A percentile compares a stretch with the other conserved stretches of the same genome.
phyloP scores from a whole-genome alignment of 2,888 invertebrate genomes.

The Adelognathus sp. region DNA sequence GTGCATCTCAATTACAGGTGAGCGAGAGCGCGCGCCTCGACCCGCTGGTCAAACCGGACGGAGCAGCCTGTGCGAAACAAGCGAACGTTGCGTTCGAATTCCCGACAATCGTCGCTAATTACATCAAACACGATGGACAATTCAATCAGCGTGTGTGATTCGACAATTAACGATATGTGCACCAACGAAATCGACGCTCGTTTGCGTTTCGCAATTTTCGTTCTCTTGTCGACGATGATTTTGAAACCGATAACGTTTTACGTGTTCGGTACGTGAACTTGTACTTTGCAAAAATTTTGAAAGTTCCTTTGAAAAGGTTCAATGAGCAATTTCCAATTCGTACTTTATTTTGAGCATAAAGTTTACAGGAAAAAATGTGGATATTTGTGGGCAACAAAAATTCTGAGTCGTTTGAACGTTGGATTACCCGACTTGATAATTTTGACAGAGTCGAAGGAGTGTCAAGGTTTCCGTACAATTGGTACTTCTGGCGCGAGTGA shows the following conservation, averaged over 20 bases:
- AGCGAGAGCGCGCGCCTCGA: slow-evolving; percentile 13
- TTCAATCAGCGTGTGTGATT: slow-evolving; percentile 71
- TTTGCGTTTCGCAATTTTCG: slow-evolving; percentile 1
- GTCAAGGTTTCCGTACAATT: no score
- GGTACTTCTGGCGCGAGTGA: no score
- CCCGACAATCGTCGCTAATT: slow-evolving; percentile 64
- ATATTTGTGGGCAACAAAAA: no score
- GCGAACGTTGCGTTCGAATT: not conserved
- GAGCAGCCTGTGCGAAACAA: not conserved
- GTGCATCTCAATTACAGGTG: slow-evolving; percentile 42
- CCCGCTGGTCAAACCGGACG: not conserved
- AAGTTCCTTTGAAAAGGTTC: no score
- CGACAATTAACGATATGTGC: slow-evolving; percentile 65
- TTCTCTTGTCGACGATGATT: not conserved
- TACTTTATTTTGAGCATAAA: not conserved
- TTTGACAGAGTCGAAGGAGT: no score
- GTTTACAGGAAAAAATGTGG: no score
- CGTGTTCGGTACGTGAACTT: no score
- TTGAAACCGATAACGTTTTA: not conserved
- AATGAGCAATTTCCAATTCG: no score
- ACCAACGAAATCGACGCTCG: slow-evolving; percentile 1
- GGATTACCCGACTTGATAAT: no score
- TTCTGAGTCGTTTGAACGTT: no score
- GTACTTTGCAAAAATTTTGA: no score
- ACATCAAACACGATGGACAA: slow-evolving; percentile 72